These are phyloP conservation scores for Noctilio leporinus DNA, from an alignment of 2,113 vertebrate species.

Conservation along the genomic window DNA sequence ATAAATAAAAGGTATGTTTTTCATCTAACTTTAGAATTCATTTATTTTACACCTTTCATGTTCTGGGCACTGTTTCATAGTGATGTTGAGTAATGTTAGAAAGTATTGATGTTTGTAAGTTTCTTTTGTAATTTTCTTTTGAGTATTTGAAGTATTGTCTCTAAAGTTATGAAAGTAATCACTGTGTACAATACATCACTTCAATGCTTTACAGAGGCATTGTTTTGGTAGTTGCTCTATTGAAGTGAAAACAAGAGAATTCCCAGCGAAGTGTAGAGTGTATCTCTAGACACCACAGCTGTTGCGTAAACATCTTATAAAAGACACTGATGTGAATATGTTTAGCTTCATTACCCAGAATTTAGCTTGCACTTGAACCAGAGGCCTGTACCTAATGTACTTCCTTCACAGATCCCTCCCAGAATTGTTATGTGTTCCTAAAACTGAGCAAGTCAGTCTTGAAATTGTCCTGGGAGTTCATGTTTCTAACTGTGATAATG, in stretches of 20 bases:
- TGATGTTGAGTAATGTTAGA: not conserved
- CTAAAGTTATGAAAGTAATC: not conserved
- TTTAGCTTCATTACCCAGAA: not conserved
- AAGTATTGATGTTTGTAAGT: not conserved
- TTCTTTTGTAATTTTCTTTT: slow-evolving; percentile 1
- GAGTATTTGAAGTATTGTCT: not conserved
- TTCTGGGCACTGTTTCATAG: not conserved
- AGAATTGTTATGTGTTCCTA: not conserved
- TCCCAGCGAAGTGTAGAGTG: not conserved
- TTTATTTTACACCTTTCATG: not conserved
- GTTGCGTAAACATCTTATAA: not conserved
- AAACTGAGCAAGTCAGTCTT: not conserved
- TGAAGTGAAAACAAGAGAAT: slow-evolving; percentile 28
- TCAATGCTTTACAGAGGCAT: not conserved
- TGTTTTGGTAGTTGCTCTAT: slow-evolving; percentile 29
- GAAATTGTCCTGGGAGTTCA: not conserved
- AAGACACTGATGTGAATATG: not conserved
- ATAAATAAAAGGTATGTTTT: not conserved
- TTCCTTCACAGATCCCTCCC: not conserved
- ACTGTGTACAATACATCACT: not conserved
- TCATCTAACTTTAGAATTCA: not conserved
- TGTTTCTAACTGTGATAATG: not conserved
- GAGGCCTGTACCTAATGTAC: too few relatives aligned
- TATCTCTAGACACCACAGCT: not conserved
- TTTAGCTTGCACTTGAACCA: not conserved